These are phyloP conservation scores for Dendronephthya gigantea DNA, from an alignment of 64 coral and sea anemone genomes.

Conservation along the genomic window DNA sequence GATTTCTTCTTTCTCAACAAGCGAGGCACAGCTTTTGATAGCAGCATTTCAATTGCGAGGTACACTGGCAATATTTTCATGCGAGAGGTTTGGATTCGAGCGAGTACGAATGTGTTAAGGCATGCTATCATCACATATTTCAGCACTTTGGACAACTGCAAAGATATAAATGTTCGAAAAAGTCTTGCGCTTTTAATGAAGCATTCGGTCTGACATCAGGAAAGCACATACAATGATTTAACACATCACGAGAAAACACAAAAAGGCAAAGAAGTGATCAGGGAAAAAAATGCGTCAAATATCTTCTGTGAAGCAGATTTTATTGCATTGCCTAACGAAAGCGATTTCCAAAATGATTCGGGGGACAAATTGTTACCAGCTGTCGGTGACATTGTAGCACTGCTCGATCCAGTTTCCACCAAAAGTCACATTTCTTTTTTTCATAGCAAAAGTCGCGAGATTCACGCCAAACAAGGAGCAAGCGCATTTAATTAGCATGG, in stretches of 20 bases:
- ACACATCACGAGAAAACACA: neutral
- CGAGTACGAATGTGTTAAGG: neutral
- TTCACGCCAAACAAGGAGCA: neutral
- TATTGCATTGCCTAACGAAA: neutral
- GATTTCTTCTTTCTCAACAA: neutral
- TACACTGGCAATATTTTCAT: neutral
- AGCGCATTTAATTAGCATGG: neutral
- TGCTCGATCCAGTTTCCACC: neutral
- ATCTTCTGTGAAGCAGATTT: neutral
- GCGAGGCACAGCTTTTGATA: neutral
- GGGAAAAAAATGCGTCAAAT: neutral
- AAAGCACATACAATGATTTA: neutral
- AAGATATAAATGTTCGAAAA: neutral
- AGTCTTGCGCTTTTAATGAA: conserved; percentile 27
- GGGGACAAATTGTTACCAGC: neutral
- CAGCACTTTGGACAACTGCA: conserved; percentile 8
- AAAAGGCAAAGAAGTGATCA: neutral
- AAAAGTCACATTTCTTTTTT: neutral
- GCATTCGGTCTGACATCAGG: conserved; percentile 15
- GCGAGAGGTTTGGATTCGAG: neutral
- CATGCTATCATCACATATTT: conserved; percentile 24
- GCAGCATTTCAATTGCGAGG: neutral
- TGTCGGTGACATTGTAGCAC: neutral
- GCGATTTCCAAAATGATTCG: neutral
- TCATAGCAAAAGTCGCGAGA: neutral